Evolutionary conservation across 2,113 vertebrate species (phyloP), one percentile per base, ranked within the genome.

Genomic region (Platichthys flesus): DNA sequence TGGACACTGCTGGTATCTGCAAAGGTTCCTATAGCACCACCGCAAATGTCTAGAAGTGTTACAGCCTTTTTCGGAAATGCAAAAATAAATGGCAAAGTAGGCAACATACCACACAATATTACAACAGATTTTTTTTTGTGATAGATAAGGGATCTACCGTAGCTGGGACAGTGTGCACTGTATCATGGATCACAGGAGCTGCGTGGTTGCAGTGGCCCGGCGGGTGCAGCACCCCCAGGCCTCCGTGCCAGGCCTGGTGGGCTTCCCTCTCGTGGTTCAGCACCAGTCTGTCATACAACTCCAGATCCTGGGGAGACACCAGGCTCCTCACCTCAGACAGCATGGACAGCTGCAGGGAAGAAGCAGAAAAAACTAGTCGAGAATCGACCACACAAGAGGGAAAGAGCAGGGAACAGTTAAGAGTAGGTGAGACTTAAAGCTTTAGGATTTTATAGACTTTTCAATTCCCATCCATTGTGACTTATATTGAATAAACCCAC

Each of bases 251-350:
- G 0, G 94, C 93, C 78, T 96, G 96, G 94, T 96, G 95, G 6
- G 95, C 95, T 85, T 97, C 96, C 0, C 97, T 96, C 90, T 98
- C 96, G 9, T 90, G 93, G 89, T 95, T 93, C 79, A 98, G 85
- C 70, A 98, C 96, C 92, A 98, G 92, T 79, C 94, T 93, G 79
- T 99, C 97, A 0, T 96, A 99, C 28, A 94, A 71, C 68, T 97
- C 96, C 51, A 98, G 93, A 86, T 99, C 97, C 82, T 97, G 96
- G 0, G 94, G 94, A 37, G 89, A 93, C 77, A 98, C 94, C 71
- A 95, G 90, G 0, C 94, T 88, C 77, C 97, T 91, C 80, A 98
- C 94, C 79, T 99, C 97, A 0, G 96, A 96, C 61, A 99, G 90
- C 86, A 99, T 94, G 0, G 97, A 96, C 91, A 98, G 94, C 97